A percentile compares a stretch with the other conserved stretches of the same genome.
Conservation (phyloP, 1,140 invertebrate species). For the Drosophila tsacasi region DNA sequence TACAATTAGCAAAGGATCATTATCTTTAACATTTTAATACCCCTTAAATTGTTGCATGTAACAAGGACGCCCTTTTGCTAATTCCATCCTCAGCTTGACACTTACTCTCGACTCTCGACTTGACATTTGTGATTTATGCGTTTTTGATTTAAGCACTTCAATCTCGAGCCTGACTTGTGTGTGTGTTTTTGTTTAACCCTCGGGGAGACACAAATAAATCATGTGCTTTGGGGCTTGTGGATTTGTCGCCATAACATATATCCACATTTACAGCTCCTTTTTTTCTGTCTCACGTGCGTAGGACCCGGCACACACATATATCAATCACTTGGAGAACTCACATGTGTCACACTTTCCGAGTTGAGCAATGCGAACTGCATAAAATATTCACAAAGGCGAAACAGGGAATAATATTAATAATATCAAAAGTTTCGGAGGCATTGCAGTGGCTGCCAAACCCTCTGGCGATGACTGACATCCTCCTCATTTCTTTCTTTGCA, state of each 20-base stretch:
- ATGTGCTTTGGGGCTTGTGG: conserved; percentile 40
- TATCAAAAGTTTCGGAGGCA: conserved; percentile 27
- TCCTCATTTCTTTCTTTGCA: neutral
- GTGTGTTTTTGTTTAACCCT: conserved; percentile 27
- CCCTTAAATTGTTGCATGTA: neutral
- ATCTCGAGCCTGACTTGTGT: conserved; percentile 24
- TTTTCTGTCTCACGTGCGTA: conserved; percentile 60
- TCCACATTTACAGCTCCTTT: conserved; percentile 12
- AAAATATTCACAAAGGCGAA: conserved; percentile 47
- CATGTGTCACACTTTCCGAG: conserved; percentile 55
- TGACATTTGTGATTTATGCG: conserved; percentile 72
- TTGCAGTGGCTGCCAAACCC: conserved; percentile 18
- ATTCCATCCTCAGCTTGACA: conserved; percentile 42
- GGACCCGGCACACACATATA: conserved; percentile 36
- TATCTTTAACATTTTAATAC: neutral
- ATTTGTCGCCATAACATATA: conserved; percentile 24
- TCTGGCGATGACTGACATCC: conserved; percentile 15
- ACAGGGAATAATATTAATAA: conserved; percentile 16
- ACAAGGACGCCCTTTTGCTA: neutral
- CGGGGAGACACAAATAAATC: conserved; percentile 61
- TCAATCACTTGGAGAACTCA: conserved; percentile 63
- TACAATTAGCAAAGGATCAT: too few relatives aligned
- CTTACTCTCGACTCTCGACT: conserved; percentile 8
- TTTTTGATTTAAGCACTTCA: conserved; percentile 63
- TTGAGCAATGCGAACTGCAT: conserved; percentile 60